Evolutionary conservation across 92 coral and sea anemone species (phyloP).

Genomic region (Phymanthus crucifer): DNA sequence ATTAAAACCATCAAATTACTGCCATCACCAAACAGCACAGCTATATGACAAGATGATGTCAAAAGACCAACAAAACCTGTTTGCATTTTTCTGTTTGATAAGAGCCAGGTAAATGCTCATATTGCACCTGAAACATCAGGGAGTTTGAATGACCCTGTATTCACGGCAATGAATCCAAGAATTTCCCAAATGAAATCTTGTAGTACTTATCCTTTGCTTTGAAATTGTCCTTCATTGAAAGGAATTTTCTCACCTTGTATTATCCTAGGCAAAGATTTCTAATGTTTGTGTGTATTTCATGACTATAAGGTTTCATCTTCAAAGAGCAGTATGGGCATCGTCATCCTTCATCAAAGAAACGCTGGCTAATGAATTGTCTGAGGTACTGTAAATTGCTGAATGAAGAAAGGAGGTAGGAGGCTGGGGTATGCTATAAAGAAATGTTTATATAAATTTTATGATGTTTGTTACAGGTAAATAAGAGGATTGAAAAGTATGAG

Average conservation of each 20-base stretch:
- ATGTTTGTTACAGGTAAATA: not conserved
- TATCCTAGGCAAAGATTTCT: too few species aligned
- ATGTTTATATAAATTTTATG: too few species aligned
- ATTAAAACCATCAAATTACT: not conserved
- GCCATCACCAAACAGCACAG: not conserved
- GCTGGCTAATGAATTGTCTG: not conserved
- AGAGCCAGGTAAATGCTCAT: conserved; percentile 13
- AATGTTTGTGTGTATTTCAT: too few species aligned
- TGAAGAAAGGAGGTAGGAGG: not conserved
- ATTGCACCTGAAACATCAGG: not conserved
- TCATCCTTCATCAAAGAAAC: conserved; percentile 23
- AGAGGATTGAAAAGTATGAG: conserved; percentile 1
- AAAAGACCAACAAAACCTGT: not conserved
- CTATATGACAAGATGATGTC: not conserved
- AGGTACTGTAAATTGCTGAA: conserved; percentile 11
- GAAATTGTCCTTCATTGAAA: too few species aligned
- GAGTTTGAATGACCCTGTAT: not conserved
- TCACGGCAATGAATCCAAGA: not conserved
- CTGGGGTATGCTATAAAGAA: too few species aligned
- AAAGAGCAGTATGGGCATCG: conserved; percentile 32
- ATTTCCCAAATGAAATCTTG: not conserved
- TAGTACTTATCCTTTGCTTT: not conserved
- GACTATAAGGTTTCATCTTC: conserved; percentile 22
- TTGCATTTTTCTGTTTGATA: conserved; percentile 30
- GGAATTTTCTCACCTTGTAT: too few species aligned